Evolutionary conservation across 2,113 vertebrate genomes (phyloP).

Genomic region (Oostethus manadensis): DNA sequence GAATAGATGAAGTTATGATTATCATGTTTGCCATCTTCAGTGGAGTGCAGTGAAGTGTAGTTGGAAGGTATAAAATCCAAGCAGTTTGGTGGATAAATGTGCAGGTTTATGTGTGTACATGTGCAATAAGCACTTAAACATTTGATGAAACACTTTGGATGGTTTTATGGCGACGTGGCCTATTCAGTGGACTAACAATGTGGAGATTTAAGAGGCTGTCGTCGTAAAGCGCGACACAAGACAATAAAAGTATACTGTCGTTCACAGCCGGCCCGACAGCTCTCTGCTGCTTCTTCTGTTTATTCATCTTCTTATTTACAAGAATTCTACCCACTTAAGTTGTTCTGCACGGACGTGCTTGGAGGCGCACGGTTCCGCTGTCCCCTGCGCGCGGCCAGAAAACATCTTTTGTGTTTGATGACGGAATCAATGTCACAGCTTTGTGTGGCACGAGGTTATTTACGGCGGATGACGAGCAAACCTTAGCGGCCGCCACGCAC

Average conservation of each 20-base stretch:
- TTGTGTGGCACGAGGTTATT: background rate
- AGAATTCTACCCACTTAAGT: constrained; percentile 3
- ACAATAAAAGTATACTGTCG: constrained; percentile 15
- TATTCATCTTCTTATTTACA: constrained; percentile 7
- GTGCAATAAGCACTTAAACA: background rate
- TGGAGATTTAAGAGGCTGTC: background rate
- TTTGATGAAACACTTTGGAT: background rate
- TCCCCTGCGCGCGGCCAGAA: background rate
- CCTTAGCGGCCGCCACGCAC: no score
- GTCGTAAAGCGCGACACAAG: background rate
- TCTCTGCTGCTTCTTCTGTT: constrained; percentile 2
- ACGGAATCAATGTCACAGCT: constrained; percentile 34
- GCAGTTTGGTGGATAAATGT: no score
- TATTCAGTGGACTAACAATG: background rate
- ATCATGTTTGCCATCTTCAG: no score
- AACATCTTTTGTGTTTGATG: constrained; percentile 38
- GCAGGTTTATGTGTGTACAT: background rate
- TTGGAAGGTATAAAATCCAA: no score
- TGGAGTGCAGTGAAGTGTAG: no score
- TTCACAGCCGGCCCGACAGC: background rate
- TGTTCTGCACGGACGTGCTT: constrained; percentile 8
- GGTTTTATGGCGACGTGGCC: no score
- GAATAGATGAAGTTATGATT: no score
- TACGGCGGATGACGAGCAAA: background rate
- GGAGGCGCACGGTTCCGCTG: background rate